Conservation (phyloP, 2,888 invertebrate species). For the Protonemura montana region DNA sequence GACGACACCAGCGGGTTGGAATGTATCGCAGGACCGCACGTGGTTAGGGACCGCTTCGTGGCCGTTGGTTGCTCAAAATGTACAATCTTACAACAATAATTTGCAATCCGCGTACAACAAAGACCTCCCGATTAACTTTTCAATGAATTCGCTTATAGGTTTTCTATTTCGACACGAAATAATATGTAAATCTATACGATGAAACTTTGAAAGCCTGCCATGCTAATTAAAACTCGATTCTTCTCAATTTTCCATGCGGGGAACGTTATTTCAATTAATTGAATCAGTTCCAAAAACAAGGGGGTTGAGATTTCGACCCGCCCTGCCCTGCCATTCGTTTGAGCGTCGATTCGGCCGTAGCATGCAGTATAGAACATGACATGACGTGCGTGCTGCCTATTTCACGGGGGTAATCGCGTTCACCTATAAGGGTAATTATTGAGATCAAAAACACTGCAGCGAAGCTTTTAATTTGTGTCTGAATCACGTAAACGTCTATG, state of each 20-base stretch:
- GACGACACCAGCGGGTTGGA: background rate
- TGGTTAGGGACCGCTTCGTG: background rate
- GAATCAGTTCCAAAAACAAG: conserved; percentile 14
- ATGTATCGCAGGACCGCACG: background rate
- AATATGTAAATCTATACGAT: conserved; percentile 7
- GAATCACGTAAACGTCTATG: conserved; percentile 38
- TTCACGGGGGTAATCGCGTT: conserved; percentile 38
- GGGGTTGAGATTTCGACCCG: conserved; percentile 20
- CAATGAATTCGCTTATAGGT: background rate
- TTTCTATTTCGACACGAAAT: background rate
- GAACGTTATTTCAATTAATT: conserved; percentile 26
- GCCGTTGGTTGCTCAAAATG: background rate
- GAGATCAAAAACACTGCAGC: conserved; percentile 36
- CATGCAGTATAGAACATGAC: background rate
- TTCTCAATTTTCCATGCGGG: background rate
- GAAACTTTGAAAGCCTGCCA: background rate
- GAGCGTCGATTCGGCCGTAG: background rate
- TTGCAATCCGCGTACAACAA: background rate
- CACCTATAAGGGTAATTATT: conserved; percentile 36
- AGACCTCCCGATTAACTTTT: background rate
- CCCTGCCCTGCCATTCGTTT: background rate
- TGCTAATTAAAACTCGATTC: conserved; percentile 12
- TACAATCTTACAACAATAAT: no score
- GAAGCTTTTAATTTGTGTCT: conserved; percentile 38
- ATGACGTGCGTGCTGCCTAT: conserved; percentile 37